Evolutionary conservation across 2,888 invertebrate species (phyloP), one percentile per base, ranked within the genome.

Genomic region (Oscheius sp.): DNA sequence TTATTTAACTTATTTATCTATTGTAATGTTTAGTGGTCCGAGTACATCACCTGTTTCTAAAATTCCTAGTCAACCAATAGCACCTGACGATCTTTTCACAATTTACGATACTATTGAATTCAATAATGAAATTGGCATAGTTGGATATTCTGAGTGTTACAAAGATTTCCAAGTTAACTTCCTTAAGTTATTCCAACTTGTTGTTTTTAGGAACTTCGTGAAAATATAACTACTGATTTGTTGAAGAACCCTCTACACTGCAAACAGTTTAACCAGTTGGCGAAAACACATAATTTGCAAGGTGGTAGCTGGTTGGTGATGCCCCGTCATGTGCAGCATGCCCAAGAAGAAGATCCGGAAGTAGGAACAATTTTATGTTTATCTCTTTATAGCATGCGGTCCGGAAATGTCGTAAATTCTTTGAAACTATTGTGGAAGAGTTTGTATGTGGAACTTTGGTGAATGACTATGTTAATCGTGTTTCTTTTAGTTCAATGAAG

Each of bases 271-370:
- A 28, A 44, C n/a, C 14, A 59, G 1, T 26, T 59, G 17, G 59
- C 22, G 9, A 44, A 44, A 26, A 2, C 24, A 5, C 28, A 59
- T 30, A 14, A 28, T 2, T 8, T 59, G 12, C 44, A 44, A 1
- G 59, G 59, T 8, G 59, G 59, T 14, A 59, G 59, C n/a, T 59
- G 59, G 59, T 44, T 59, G 1, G 26, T 38, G 6, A 44, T 44
- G 44, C 59, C 59, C n/a, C 26, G n/a, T n/a, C n/a, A 41, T 33
- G 5, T 12, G 20, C 1, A n/a, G 20, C n/a, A 26, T 22, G 59
- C 9, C 28, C 26, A 36, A n/a, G 36, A 56, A 17, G n/a, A n/a
- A n/a, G n/a, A n/a, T n/a, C n/a, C 24, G 6, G 24, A 28, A 8
- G 59, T 24, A 28, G 2, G 28, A 26, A n/a, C 9, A 41, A n/a